phyloP scores from a whole-genome alignment of 2,113 vertebrate species.

The Corynorhinus townsendii region DNA sequence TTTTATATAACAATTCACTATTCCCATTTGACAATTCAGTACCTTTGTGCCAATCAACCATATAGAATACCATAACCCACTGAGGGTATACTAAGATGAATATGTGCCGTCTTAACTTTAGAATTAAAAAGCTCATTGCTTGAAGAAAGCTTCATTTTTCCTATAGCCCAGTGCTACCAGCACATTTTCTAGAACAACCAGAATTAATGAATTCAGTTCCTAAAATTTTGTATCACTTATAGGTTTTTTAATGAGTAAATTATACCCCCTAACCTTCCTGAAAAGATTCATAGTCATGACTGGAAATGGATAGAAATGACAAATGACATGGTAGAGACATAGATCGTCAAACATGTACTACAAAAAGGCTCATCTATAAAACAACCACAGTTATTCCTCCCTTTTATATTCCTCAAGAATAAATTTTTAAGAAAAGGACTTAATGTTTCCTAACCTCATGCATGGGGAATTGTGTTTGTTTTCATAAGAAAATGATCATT shows the following conservation, averaged over 20 bases:
- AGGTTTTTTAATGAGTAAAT: background rate
- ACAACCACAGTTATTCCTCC: background rate
- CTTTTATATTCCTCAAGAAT: background rate
- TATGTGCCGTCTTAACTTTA: background rate
- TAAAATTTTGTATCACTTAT: background rate
- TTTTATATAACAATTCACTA: constrained; percentile 10
- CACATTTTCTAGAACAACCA: background rate
- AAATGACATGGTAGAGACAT: background rate
- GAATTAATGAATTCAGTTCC: background rate
- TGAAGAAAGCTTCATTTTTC: background rate
- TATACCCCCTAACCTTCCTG: background rate
- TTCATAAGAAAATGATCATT: background rate
- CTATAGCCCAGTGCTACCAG: background rate
- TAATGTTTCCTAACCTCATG: background rate
- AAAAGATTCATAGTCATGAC: background rate
- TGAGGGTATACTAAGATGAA: background rate
- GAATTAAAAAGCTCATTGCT: background rate
- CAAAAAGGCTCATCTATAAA: background rate
- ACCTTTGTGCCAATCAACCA: background rate
- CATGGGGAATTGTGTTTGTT: background rate
- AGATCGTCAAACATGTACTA: background rate
- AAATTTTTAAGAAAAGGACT: background rate
- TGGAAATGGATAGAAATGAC: background rate
- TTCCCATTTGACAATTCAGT: background rate
- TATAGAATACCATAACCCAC: background rate